Evolutionary conservation across 2,113 vertebrate genomes (phyloP), one percentile per base, ranked within the genome.

Genomic region (Muntiacus reevesi): DNA sequence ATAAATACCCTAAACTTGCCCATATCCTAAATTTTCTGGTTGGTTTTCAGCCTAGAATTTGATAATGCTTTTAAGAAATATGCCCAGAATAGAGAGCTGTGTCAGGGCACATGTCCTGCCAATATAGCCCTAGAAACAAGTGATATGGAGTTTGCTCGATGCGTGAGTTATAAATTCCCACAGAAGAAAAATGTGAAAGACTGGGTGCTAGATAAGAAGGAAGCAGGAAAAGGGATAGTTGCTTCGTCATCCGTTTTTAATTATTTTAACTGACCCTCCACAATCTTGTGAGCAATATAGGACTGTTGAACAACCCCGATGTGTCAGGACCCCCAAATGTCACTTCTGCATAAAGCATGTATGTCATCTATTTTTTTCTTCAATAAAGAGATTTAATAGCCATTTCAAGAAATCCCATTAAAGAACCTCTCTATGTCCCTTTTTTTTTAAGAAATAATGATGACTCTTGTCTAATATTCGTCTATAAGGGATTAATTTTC

Each of bases 21-120:
- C 97, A 89, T 98, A 97, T 98, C 94, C 95, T 98, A 93, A 97
- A 97, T 97, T 83, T 67, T 62, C 78, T 74, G 97, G 98, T 97
- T 98, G 98, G 94, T 98, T 98, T 98, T 98, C 98, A 98, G 98
- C 98, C 98, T 98, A 96, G 89, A 98, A 98, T 95, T 57, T 97
- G 97, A 94, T 94, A 93, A 93, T 97, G 81, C 96, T 98, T 98
- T 98, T 98, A 96, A 94, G 76, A 97, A 64, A 88, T 94, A 98
- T 98, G 90, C 98, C 98, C 88, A 98, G 94, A 95, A 85, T 94
- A 94, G 89, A 96, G 54, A 4, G 94, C 97, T 97, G 95, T 92
- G 94, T 96, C 81, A 95, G 98, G 98, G 92, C 55, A 43, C 81
- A 36, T 52, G 94, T 67, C 94, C 92, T 96, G 62, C 76, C 96